Conservation (phyloP, 2,113 vertebrate species). For the Orientallactaga bullata region DNA sequence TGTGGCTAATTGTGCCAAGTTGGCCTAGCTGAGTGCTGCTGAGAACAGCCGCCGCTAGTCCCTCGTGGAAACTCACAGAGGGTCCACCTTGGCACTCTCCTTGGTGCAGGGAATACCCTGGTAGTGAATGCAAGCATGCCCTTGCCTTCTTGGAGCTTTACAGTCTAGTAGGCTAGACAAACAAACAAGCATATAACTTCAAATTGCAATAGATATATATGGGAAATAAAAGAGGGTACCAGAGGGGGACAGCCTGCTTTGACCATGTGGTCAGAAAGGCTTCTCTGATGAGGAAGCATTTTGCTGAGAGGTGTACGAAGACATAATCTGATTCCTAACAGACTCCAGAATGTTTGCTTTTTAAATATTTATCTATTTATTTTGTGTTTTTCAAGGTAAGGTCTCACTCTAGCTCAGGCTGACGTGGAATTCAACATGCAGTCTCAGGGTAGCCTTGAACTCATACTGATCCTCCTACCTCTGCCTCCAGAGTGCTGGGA, state of each 20-base stretch:
- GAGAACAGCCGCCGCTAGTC: not conserved
- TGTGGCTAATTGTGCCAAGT: too few relatives aligned
- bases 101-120: not conserved
- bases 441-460: too few relatives aligned
- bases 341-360: not conserved
- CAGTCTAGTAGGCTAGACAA: not conserved
- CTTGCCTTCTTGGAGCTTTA: not conserved
- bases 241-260: not conserved
- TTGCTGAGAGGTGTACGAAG: not conserved
- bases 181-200: not conserved
- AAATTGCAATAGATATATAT: not conserved
- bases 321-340: not conserved
- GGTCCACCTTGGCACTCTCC: not conserved
- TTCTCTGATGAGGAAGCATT: not conserved
- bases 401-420: too few relatives aligned
- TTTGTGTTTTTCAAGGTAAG: too few relatives aligned
- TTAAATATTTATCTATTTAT: too few relatives aligned
- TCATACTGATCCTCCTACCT: too few relatives aligned
- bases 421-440: too few relatives aligned
- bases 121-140: accelerated
- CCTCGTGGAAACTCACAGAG: not conserved
- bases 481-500: too few relatives aligned
- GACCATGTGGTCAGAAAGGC: not conserved
- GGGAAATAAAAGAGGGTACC: not conserved
- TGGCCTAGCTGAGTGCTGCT: not conserved